Percentiles rank a stretch among this genome's conserved stretches.
Evolutionary conservation across 2,888 invertebrate genomes (phyloP).

Genomic region (Acleris literana): DNA sequence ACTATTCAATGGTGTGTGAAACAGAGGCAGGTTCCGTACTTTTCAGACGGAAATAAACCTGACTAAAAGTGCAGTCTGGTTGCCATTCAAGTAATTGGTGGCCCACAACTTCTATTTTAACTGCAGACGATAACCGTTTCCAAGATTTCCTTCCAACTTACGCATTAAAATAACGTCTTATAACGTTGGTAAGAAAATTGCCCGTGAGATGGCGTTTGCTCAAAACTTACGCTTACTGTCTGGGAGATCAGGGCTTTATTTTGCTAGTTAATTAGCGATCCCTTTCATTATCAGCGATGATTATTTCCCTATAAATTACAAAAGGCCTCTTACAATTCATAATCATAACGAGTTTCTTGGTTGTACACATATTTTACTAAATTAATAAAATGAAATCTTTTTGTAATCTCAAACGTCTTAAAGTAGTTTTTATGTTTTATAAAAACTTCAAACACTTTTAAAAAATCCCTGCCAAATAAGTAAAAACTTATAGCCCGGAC

Average conservation of each 20-base stretch:
- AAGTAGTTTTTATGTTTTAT: too few relatives aligned
- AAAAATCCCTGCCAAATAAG: too few relatives aligned
- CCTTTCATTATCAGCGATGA: not conserved
- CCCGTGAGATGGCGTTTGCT: constrained; percentile 64
- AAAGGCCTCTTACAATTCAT: too few relatives aligned
- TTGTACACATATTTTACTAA: too few relatives aligned
- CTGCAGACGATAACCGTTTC: constrained; percentile 64
- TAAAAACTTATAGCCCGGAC: too few relatives aligned
- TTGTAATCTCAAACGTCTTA: too few relatives aligned
- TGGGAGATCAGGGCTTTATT: constrained; percentile 60
- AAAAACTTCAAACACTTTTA: too few relatives aligned
- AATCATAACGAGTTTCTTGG: too few relatives aligned
- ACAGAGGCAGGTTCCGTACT: constrained; percentile 19
- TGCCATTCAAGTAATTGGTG: constrained; percentile 67
- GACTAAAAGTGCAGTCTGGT: constrained; percentile 52
- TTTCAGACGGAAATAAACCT: constrained; percentile 51
- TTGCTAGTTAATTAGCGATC: too few relatives aligned
- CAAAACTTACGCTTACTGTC: constrained; percentile 66
- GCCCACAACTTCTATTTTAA: constrained; percentile 64
- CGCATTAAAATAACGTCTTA: constrained; percentile 66
- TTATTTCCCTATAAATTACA: too few relatives aligned
- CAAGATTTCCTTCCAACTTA: constrained; percentile 60
- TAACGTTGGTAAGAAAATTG: constrained; percentile 64
- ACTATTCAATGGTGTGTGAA: constrained; percentile 26
- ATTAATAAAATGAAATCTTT: too few relatives aligned